A percentile compares a stretch with the other conserved stretches of the same genome.
Conservation (phyloP, 2,797 vertebrate genomes). For the Microcaecilia unicolor region DNA sequence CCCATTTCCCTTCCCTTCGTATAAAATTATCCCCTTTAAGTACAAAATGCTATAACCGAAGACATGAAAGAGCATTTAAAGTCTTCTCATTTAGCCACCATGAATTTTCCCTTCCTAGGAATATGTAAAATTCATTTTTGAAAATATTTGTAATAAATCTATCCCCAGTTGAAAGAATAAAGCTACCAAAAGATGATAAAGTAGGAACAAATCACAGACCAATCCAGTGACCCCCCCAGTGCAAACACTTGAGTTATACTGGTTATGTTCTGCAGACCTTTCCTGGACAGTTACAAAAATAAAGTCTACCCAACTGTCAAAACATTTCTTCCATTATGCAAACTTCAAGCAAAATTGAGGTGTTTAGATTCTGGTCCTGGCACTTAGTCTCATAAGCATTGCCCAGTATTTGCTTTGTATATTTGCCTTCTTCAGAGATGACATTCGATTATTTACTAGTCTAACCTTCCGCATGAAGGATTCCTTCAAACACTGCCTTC, state of each 20-base stretch:
- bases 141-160: constrained; percentile 19
- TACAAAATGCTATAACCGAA: no score
- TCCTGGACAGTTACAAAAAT: constrained; percentile 65
- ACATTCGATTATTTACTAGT: no score
- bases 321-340: constrained; percentile 57
- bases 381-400: constrained; percentile 43
- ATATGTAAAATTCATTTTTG: constrained; percentile 14
- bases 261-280: constrained; percentile 48
- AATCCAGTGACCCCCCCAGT: constrained; percentile 32
- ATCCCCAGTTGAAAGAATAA: constrained; percentile 16
- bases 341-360: constrained; percentile 50
- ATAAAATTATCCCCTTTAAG: no score
- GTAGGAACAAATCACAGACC: constrained; percentile 38
- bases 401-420: constrained; percentile 23
- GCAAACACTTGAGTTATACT: constrained; percentile 31
- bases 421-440: constrained; percentile 12
- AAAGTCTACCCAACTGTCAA: constrained; percentile 75
- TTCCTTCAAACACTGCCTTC: no score
- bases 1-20: no score
- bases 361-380: constrained; percentile 47
- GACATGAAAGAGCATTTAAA: no score
- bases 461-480: no score
- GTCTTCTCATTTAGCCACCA: no score
- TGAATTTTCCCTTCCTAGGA: constrained; percentile 15
- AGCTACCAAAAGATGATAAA: constrained; percentile 28